A percentile compares a stretch with the other conserved stretches of the same genome.
phyloP scores from a whole-genome alignment of 2,888 invertebrate species.

The Yponomeuta plumbellus region DNA sequence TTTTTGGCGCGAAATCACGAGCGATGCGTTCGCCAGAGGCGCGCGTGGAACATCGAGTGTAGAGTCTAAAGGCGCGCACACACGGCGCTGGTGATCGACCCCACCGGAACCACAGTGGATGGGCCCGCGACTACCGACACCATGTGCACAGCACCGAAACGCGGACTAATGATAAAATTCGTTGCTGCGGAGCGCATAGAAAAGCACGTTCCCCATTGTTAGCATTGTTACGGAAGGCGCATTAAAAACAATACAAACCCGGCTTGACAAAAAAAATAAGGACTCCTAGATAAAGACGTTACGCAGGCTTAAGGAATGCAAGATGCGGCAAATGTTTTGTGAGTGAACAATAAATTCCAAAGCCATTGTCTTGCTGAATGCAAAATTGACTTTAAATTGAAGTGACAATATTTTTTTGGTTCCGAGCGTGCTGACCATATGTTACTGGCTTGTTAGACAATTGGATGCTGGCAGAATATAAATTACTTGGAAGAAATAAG shows the following conservation, averaged over 20 bases:
- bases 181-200: constrained; percentile 66
- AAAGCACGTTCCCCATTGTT: constrained; percentile 58
- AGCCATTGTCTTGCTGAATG: constrained; percentile 1
- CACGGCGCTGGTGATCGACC: constrained; percentile 69
- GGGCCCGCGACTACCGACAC: constrained; percentile 65
- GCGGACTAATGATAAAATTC: constrained; percentile 47
- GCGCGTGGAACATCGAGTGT: constrained; percentile 45
- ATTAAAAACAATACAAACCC: constrained; percentile 46
- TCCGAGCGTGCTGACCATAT: background rate
- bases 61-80: constrained; percentile 53
- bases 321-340: constrained; percentile 8
- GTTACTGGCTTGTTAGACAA: background rate
- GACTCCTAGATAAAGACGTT: constrained; percentile 47
- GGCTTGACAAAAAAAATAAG: constrained; percentile 38
- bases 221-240: constrained; percentile 52
- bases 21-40: constrained; percentile 37
- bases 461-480: background rate
- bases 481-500: background rate
- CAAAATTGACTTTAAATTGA: constrained; percentile 1
- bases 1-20: constrained; percentile 50
- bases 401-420: background rate
- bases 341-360: background rate
- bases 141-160: constrained; percentile 73
- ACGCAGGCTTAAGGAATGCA: constrained; percentile 44
- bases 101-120: constrained; percentile 76